These are phyloP conservation scores for Pseudeuparius sepicola DNA, from an alignment of 2,888 invertebrate genomes.

Conservation along the genomic window DNA sequence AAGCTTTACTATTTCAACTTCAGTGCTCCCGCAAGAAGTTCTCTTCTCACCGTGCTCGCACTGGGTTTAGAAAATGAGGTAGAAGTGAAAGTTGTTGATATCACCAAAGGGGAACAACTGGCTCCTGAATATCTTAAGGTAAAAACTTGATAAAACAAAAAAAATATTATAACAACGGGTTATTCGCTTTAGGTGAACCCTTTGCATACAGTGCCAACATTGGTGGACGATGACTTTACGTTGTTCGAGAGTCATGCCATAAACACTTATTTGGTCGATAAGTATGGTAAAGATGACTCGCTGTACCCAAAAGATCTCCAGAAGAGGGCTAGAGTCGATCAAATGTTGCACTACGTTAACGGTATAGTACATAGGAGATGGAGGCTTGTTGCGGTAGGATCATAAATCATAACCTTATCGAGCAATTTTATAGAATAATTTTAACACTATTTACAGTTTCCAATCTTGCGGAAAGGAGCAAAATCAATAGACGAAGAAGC, in stretches of 20 bases:
- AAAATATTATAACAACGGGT: too few relatives aligned
- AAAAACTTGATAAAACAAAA: slow-evolving; percentile 27
- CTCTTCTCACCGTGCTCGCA: slow-evolving; percentile 38
- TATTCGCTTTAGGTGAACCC: slow-evolving; percentile 42
- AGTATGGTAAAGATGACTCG: slow-evolving; percentile 32
- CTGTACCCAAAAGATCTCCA: slow-evolving; percentile 47
- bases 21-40: slow-evolving; percentile 42
- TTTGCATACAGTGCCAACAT: slow-evolving; percentile 45
- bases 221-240: slow-evolving; percentile 44
- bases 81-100: slow-evolving; percentile 37
- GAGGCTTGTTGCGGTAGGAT: too few relatives aligned
- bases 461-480: too few relatives aligned
- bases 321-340: slow-evolving; percentile 45
- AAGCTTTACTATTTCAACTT: slow-evolving; percentile 15
- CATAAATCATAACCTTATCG: slow-evolving; percentile 15
- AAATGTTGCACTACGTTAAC: slow-evolving; percentile 45
- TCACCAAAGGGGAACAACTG: slow-evolving; percentile 35
- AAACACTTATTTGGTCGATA: slow-evolving; percentile 27
- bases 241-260: slow-evolving; percentile 45
- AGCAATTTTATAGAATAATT: too few relatives aligned
- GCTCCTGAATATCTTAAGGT: slow-evolving; percentile 37
- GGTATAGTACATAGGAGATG: too few relatives aligned
- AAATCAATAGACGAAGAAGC: slow-evolving; percentile 11
- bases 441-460: too few relatives aligned
- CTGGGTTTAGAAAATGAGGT: slow-evolving; percentile 35